phyloP scores from a whole-genome alignment of 37 sponge, comb jelly and placozoan genomes.

The Axinella damicornis region DNA sequence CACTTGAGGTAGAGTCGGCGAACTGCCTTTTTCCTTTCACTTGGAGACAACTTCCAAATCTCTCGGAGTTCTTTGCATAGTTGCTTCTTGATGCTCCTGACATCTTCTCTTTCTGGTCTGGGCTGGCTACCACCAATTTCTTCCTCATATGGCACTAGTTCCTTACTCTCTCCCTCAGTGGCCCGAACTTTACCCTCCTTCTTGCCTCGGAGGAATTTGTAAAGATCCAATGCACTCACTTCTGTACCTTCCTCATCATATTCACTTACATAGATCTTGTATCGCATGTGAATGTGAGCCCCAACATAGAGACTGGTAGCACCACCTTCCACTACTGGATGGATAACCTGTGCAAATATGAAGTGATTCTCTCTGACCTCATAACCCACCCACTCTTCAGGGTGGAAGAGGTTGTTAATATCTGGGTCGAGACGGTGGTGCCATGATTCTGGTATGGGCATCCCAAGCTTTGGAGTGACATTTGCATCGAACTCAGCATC shows the following conservation, averaged over 20 bases:
- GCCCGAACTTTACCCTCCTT: neutral
- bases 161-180: neutral
- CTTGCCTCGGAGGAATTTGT: constrained; percentile 29
- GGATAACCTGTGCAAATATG: constrained; percentile 55
- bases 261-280: constrained; percentile 5
- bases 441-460: constrained; percentile 28
- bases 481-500: too few species aligned
- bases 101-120: neutral
- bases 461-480: constrained; percentile 21
- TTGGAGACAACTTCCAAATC: constrained; percentile 33
- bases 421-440: constrained; percentile 45
- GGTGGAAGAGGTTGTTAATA: constrained; percentile 38
- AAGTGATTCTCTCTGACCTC: constrained; percentile 22
- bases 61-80: constrained; percentile 20
- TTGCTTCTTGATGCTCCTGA: neutral
- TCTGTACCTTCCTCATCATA: constrained; percentile 12
- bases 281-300: constrained; percentile 1
- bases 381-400: constrained; percentile 69
- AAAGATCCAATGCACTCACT: constrained; percentile 32
- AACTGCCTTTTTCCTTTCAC: constrained; percentile 28
- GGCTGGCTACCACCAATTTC: neutral
- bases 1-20: constrained; percentile 51
- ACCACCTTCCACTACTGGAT: neutral
- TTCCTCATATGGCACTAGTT: neutral
- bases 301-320: neutral